A percentile compares a stretch with the other conserved stretches of the same genome.
Evolutionary conservation across 2,797 vertebrate genomes (phyloP).

Genomic region (Hybognathus amarus): DNA sequence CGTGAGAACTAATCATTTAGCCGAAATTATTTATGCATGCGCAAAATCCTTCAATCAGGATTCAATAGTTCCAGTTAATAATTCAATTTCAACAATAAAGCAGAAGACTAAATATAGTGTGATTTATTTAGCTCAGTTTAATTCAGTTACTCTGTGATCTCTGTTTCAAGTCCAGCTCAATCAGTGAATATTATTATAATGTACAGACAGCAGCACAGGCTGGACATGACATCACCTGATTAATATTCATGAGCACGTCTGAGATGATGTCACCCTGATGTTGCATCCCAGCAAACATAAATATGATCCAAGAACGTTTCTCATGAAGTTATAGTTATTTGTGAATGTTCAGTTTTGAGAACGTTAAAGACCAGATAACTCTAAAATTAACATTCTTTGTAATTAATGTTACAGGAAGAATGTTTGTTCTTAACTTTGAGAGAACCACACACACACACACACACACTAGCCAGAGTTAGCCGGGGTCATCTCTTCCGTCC

Average conservation of each 20-base stretch:
- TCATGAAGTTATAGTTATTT: neutral
- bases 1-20: neutral
- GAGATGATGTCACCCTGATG: neutral
- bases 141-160: neutral
- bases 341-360: neutral
- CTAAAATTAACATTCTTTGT: too few relatives aligned
- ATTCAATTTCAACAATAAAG: neutral
- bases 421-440: too few relatives aligned
- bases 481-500: neutral
- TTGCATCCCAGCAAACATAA: neutral
- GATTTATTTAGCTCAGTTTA: neutral
- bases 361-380: neutral
- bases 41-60: neutral
- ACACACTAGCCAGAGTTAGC: neutral
- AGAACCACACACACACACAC: too few relatives aligned
- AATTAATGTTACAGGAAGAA: too few relatives aligned
- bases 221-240: neutral
- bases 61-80: neutral
- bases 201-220: neutral
- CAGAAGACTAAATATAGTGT: neutral
- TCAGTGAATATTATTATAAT: neutral
- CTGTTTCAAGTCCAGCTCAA: neutral
- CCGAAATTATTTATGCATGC: neutral
- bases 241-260: slow-evolving; percentile 15
- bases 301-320: too few relatives aligned